phyloP scores from a whole-genome alignment of 2,888 invertebrate species.

The Agrilus cyanescens region DNA sequence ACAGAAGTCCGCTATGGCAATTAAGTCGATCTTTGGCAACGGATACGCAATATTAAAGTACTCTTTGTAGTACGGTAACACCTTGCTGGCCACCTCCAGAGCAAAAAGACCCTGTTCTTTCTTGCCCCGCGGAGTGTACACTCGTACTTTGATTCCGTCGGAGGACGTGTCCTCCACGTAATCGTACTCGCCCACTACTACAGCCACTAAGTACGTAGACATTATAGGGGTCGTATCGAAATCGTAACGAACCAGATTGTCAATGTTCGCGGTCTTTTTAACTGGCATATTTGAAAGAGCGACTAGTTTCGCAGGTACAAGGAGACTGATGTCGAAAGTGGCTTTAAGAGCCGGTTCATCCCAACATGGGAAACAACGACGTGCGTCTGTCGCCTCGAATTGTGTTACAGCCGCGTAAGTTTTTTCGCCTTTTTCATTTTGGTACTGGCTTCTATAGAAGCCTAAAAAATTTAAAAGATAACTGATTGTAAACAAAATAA shows the following conservation, averaged over 20 bases:
- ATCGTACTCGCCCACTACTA: constrained; percentile 90
- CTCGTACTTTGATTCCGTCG: constrained; percentile 69
- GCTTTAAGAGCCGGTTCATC: constrained; percentile 95
- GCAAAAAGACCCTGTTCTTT: constrained; percentile 87
- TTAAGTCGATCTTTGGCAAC: constrained; percentile 88
- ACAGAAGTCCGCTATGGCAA: constrained; percentile 90
- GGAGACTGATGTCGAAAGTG: constrained; percentile 78
- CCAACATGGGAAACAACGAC: constrained; percentile 93
- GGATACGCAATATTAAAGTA: constrained; percentile 93
- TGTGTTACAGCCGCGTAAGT: constrained; percentile 81
- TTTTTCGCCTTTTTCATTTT: constrained; percentile 58
- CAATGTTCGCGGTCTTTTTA: constrained; percentile 27
- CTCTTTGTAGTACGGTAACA: constrained; percentile 84
- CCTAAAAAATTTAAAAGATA: constrained; percentile 31
- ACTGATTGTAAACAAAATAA: neutral
- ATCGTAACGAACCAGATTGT: constrained; percentile 28
- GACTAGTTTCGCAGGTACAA: constrained; percentile 67
- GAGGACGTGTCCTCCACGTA: constrained; percentile 71
- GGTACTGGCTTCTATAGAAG: constrained; percentile 72
- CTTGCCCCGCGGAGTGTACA: constrained; percentile 79
- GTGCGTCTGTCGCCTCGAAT: constrained; percentile 81
- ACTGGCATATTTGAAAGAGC: constrained; percentile 88
- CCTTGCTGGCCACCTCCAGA: constrained; percentile 77
- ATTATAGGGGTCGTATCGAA: constrained; percentile 83
- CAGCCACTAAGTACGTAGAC: constrained; percentile 90